These are phyloP conservation scores for Poeciliopsis occidentalis DNA, from an alignment of 2,113 vertebrate species.

Conservation along the genomic window DNA sequence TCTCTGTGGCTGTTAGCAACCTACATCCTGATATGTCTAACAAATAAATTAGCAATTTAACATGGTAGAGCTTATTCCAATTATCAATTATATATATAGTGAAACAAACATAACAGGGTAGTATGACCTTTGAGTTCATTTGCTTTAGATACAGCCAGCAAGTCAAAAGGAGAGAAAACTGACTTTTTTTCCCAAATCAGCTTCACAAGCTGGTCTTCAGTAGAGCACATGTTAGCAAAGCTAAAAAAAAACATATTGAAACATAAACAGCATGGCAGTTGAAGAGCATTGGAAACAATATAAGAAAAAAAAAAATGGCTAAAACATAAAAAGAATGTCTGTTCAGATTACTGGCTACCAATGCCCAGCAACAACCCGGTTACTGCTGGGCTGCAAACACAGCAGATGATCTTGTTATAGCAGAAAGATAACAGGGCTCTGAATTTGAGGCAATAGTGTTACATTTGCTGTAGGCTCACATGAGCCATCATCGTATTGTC, in stretches of 20 bases:
- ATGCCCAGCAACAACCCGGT: background rate
- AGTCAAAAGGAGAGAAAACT: conserved; percentile 22
- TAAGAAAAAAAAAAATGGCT: conserved; percentile 16
- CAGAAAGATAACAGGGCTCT: conserved; percentile 8
- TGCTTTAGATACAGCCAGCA: conserved; percentile 36
- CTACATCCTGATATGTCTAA: background rate
- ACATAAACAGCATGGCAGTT: conserved; percentile 13
- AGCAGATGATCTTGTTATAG: conserved; percentile 43
- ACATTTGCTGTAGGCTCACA: conserved; percentile 13
- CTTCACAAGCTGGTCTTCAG: conserved; percentile 39
- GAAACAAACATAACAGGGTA: background rate
- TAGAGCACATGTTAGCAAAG: conserved; percentile 28
- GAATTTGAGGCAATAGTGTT: conserved; percentile 10
- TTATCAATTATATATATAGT: background rate
- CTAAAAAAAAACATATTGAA: conserved; percentile 17
- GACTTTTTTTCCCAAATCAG: conserved; percentile 36
- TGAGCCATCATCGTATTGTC: conserved; percentile 31
- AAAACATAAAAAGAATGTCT: conserved; percentile 35
- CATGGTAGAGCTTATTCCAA: background rate
- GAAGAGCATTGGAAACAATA: conserved; percentile 27
- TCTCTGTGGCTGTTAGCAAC: background rate
- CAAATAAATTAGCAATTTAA: background rate
- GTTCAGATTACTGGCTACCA: conserved; percentile 18
- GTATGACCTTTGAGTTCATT: conserved; percentile 17
- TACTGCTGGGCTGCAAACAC: conserved; percentile 14